A percentile compares a stretch with the other conserved stretches of the same genome.
Conservation (phyloP, 2,797 vertebrate species). For the Anguilla pacifica region DNA sequence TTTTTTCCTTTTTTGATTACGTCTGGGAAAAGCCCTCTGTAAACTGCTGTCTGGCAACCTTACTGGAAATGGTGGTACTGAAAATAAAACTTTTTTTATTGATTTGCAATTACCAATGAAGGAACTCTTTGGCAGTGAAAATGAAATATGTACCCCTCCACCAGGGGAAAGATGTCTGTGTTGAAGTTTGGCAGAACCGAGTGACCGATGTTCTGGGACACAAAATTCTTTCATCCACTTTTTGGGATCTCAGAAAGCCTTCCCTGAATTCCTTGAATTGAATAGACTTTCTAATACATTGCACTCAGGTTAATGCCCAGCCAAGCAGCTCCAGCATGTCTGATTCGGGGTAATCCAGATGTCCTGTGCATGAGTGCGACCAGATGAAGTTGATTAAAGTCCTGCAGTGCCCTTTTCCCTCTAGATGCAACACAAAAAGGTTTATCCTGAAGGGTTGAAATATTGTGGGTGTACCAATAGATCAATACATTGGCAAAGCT, state of each 20-base stretch:
- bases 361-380: constrained; percentile 4
- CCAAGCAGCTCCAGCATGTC: constrained; percentile 3
- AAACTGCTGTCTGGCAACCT: not conserved
- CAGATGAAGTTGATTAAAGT: constrained; percentile 10
- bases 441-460: not conserved
- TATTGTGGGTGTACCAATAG: not conserved
- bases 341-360: constrained; percentile 7
- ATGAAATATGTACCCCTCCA: not conserved
- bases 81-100: not conserved
- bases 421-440: not conserved
- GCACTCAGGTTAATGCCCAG: not conserved
- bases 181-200: not conserved
- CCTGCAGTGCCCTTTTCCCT: not conserved
- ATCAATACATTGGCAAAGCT: not conserved
- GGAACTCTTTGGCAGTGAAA: not conserved
- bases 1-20: not conserved
- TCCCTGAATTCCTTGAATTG: not conserved
- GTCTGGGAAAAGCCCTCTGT: not conserved
- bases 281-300: not conserved
- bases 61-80: not conserved
- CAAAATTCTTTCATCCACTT: not conserved
- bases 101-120: not conserved
- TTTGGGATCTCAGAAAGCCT: not conserved
- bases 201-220: not conserved
- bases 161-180: not conserved